Conservation (phyloP, 1,140 invertebrate species). For the Bombyx mandarina region DNA sequence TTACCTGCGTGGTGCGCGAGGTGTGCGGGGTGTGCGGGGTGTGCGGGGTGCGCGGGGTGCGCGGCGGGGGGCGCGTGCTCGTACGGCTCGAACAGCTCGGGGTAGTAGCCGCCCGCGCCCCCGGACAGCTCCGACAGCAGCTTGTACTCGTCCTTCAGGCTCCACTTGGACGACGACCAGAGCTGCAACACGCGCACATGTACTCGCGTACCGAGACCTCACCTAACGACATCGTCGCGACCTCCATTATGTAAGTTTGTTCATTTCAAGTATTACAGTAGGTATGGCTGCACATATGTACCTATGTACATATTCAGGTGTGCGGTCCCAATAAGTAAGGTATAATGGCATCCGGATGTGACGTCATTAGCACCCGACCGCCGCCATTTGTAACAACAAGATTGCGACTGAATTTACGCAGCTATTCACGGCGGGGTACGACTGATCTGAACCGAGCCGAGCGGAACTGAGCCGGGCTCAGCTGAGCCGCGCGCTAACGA, state of each 20-base stretch:
- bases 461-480: too few relatives aligned
- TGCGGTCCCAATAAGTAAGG: not conserved
- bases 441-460: not conserved
- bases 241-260: too few relatives aligned
- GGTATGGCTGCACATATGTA: too few relatives aligned
- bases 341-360: constrained; percentile 21
- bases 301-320: too few relatives aligned
- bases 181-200: constrained; percentile 36
- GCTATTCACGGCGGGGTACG: constrained; percentile 22
- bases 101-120: constrained; percentile 51
- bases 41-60: constrained; percentile 50
- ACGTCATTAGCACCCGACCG: constrained; percentile 18
- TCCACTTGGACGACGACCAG: constrained; percentile 91
- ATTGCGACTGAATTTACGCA: constrained; percentile 28
- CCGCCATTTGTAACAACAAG: constrained; percentile 27
- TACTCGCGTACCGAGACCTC: too few relatives aligned
- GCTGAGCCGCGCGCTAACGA: too few relatives aligned
- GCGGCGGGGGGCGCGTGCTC: constrained; percentile 54
- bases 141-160: constrained; percentile 90
- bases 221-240: too few relatives aligned
- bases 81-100: constrained; percentile 56
- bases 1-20: not conserved
- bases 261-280: too few relatives aligned
- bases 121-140: constrained; percentile 84
- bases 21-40: constrained; percentile 8